Base-by-base conservation (phyloP, 2,113 vertebrate species). In the Zootoca vivipara region DNA sequence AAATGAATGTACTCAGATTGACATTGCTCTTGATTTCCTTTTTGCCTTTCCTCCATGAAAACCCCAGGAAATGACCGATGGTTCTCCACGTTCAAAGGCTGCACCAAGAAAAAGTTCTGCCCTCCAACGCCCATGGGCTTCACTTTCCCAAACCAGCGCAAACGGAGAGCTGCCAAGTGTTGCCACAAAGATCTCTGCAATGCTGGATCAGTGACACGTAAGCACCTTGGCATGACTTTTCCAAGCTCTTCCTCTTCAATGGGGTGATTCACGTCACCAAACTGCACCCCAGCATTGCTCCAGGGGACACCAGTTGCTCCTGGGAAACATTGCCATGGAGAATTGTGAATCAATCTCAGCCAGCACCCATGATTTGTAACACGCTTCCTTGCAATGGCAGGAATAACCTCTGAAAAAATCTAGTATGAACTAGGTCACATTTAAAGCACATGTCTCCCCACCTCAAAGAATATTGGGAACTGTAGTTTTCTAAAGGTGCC, bases 51-150 rank as follows among this genome's bases (percentile, higher is more conserved):
- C 65, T 69, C 33, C 5, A 5, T 52, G 85, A 8, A 67, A 56
- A 56, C n/a, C 33, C 13, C n/a, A 87, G 77, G 33, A 13, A 58
- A 26, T 4, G 4, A 80, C 0, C 26, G 46, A 12, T 79, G 77
- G 75, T 13, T 83, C 7, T 40, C 58, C 70, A 88, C 80, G 1
- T 83, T 56, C 40, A 88, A 88, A 77, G 87, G 87, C n/a, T 88
- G 87, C 24, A 77, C 24, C 4, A 75, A 28, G 33, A 35, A 5
- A 22, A 56, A 3, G 4, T 35, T 56, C 42, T 88, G 87, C 28
- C 30, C 56, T 3, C 26, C 80, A 1, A 30, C 73, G 1, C 58
- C 80, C 56, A 35, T 20, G 40, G 83, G 20, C 24, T 77, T 77
- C 58, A 52, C 38, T 1, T 52, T 88, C 5, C 87, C 87, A 22